Percentiles rank a stretch among this genome's conserved stretches.
Conservation (phyloP, 1,140 invertebrate genomes). For the Drosophila teissieri region DNA sequence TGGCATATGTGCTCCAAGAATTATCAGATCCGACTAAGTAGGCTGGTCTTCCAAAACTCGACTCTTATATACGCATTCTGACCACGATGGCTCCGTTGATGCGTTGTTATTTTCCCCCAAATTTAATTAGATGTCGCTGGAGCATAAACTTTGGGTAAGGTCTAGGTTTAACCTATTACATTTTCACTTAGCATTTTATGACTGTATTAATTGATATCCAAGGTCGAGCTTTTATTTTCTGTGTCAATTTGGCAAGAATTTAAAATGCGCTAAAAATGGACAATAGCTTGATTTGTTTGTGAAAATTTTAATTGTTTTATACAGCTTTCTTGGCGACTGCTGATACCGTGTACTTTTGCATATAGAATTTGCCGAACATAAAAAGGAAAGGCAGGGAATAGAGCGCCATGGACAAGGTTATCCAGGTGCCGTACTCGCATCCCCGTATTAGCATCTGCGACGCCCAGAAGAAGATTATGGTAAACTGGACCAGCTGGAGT, state of each 20-base stretch:
- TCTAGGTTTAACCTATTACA: constrained; percentile 7
- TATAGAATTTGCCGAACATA: constrained; percentile 71
- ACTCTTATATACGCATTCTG: constrained; percentile 44
- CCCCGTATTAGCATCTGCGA: constrained; percentile 72
- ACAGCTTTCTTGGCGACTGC: constrained; percentile 5
- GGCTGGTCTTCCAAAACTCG: not conserved
- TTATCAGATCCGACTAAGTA: constrained; percentile 35
- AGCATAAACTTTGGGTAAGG: constrained; percentile 37
- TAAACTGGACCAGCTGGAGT: constrained; percentile 87
- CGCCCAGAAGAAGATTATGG: constrained; percentile 60
- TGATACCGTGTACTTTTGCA: constrained; percentile 40
- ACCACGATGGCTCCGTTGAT: constrained; percentile 44
- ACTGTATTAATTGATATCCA: constrained; percentile 3
- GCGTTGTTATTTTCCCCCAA: constrained; percentile 29
- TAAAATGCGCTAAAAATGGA: no score
- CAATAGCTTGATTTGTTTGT: not conserved
- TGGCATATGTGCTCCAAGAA: constrained; percentile 23
- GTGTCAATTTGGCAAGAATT: not conserved
- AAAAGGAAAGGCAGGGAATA: constrained; percentile 68
- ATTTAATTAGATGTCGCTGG: constrained; percentile 41
- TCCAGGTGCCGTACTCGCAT: constrained; percentile 58
- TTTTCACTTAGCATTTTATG: constrained; percentile 17
- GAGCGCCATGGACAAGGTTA: constrained; percentile 30
- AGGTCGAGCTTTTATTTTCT: constrained; percentile 13
- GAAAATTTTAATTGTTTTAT: not conserved